A percentile compares a stretch with the other conserved stretches of the same genome.
phyloP scores from a whole-genome alignment of 2,888 invertebrate species.

The Mellilla xanthometata region DNA sequence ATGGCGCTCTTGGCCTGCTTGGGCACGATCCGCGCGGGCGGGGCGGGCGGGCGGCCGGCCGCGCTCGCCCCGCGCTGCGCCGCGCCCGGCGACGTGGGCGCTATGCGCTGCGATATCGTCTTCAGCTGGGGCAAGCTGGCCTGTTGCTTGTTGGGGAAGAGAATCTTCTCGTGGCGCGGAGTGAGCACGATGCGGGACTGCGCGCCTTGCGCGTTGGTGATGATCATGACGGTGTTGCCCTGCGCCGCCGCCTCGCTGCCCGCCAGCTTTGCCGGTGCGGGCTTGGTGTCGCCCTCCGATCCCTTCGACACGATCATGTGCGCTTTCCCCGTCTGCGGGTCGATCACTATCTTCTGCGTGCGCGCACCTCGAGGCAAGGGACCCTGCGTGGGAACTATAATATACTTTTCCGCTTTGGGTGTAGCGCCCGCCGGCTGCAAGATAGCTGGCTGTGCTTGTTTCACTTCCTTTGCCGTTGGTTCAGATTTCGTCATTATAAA shows the following conservation, averaged over 20 bases:
- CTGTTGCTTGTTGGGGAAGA: conserved; percentile 79
- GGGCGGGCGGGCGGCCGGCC: conserved; percentile 45
- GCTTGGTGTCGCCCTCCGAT: conserved; percentile 58
- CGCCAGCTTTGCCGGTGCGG: conserved; percentile 67
- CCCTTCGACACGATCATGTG: conserved; percentile 66
- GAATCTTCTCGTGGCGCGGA: conserved; percentile 83
- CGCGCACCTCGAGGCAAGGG: conserved; percentile 61
- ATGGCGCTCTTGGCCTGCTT: conserved; percentile 74
- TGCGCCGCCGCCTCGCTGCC: conserved; percentile 51
- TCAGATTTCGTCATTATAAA: conserved; percentile 72
- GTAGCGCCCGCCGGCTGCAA: conserved; percentile 56
- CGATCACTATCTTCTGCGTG: conserved; percentile 74
- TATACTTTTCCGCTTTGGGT: conserved; percentile 67
- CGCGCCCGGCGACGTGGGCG: conserved; percentile 36
- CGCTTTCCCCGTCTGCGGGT: conserved; percentile 74
- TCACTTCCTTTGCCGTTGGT: conserved; percentile 58
- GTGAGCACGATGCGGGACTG: conserved; percentile 83
- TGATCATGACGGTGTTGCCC: conserved; percentile 84
- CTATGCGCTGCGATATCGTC: conserved; percentile 61
- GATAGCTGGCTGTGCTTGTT: conserved; percentile 42
- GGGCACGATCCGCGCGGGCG: conserved; percentile 62
- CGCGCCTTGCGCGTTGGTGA: conserved; percentile 84
- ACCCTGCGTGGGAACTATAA: conserved; percentile 64
- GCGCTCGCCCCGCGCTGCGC: not conserved
- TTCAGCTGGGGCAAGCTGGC: conserved; percentile 64